Percentiles rank a stretch among this genome's conserved stretches.
Conservation (phyloP, 2,888 invertebrate genomes). For the Erpobdella octoculata region DNA sequence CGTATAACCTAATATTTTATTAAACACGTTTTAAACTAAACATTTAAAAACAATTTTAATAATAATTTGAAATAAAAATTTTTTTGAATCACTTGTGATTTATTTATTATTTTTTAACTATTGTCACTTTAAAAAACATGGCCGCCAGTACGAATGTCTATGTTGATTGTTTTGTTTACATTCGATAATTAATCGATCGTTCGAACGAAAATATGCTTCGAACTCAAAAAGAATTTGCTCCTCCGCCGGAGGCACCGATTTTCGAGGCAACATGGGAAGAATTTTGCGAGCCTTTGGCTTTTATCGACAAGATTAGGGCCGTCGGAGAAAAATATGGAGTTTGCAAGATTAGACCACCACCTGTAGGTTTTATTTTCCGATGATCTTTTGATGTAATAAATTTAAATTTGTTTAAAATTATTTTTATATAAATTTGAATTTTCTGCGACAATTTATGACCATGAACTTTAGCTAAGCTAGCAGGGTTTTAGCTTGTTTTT, state of each 20-base stretch:
- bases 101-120: not conserved
- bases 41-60: too few species aligned
- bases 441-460: not conserved
- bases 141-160: not conserved
- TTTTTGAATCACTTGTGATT: too few species aligned
- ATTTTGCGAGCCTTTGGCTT: slow-evolving; percentile 88
- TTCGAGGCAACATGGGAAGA: slow-evolving; percentile 89
- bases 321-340: slow-evolving; percentile 92
- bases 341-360: slow-evolving; percentile 94
- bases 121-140: not conserved
- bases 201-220: not conserved
- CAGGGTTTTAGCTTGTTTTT: not conserved
- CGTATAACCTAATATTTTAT: too few species aligned
- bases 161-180: slow-evolving; percentile 10
- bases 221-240: slow-evolving; percentile 51
- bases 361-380: slow-evolving; percentile 58
- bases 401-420: not conserved
- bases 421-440: not conserved
- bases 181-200: not conserved
- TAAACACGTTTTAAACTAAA: too few species aligned
- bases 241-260: slow-evolving; percentile 86
- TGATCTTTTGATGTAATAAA: not conserved
- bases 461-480: not conserved
- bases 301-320: slow-evolving; percentile 90
- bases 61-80: too few species aligned